Evolutionary conservation across 2,888 invertebrate genomes (phyloP).

Genomic region (Creontiades dilutus): DNA sequence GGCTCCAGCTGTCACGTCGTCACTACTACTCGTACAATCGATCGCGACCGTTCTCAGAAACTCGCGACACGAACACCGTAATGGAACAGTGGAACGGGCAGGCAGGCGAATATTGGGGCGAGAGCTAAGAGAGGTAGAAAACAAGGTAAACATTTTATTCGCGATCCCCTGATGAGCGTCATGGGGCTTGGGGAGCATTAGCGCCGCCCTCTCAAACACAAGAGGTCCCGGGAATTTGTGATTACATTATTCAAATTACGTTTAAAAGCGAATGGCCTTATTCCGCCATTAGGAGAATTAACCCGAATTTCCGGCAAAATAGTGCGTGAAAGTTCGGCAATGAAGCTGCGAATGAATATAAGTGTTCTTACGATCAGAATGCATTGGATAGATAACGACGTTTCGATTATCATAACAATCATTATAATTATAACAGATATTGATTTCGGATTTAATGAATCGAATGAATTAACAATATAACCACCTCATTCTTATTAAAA

Average conservation of each 20-base stretch:
- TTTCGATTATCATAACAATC: too few species aligned
- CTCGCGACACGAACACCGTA: not conserved
- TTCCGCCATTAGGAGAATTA: not conserved
- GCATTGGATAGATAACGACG: too few species aligned
- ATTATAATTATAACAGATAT: too few species aligned
- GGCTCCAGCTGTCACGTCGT: too few species aligned
- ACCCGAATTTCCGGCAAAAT: not conserved
- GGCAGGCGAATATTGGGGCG: not conserved
- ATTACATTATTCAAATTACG: constrained; percentile 53
- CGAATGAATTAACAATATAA: too few species aligned
- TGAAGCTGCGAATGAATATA: too few species aligned
- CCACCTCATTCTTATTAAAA: too few species aligned
- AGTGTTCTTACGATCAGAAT: too few species aligned
- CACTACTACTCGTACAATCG: too few species aligned
- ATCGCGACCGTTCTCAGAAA: not conserved
- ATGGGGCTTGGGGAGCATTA: not conserved
- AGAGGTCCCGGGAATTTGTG: constrained; percentile 23
- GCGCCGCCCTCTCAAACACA: not conserved
- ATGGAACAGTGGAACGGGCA: not conserved
- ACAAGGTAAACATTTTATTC: constrained; percentile 26
- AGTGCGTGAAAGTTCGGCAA: not conserved
- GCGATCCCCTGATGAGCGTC: not conserved
- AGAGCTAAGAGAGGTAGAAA: not conserved
- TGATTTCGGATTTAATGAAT: too few species aligned
- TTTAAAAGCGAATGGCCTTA: not conserved